These are phyloP conservation scores for Brenthis ino DNA, from an alignment of 2,888 invertebrate genomes.

Conservation along the genomic window DNA sequence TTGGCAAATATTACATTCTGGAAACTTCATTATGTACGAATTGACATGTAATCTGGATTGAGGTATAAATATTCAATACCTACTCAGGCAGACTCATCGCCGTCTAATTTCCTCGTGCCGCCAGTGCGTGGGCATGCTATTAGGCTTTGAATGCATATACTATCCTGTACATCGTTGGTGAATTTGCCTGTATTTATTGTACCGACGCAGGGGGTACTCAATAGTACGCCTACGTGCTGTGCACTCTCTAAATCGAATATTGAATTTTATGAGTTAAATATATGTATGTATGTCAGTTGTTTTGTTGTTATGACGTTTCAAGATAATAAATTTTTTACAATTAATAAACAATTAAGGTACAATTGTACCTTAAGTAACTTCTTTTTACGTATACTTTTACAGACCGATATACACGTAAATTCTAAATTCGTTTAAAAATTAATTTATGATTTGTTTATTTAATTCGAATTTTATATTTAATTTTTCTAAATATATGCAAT, in stretches of 20 bases:
- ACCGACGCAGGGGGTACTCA: constrained; percentile 28
- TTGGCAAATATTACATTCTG: neutral
- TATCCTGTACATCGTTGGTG: constrained; percentile 7
- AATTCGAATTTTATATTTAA: no score
- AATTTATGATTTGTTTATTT: no score
- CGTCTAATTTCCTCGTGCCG: constrained; percentile 30
- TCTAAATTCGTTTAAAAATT: no score
- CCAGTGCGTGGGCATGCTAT: constrained; percentile 33
- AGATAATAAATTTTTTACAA: neutral
- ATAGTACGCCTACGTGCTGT: constrained; percentile 25
- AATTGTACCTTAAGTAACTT: no score
- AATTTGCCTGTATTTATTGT: constrained; percentile 27
- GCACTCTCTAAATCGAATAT: constrained; percentile 19
- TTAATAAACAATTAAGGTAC: no score
- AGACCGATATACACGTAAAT: no score
- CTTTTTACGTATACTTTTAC: no score
- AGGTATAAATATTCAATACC: constrained; percentile 12
- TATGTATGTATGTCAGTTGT: constrained; percentile 2
- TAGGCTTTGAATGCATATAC: constrained; percentile 23
- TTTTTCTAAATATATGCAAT: no score
- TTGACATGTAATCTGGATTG: constrained; percentile 5
- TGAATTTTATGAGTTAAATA: constrained; percentile 12
- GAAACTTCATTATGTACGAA: constrained; percentile 13
- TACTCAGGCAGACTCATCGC: constrained; percentile 9
- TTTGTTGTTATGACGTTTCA: neutral